Percentiles rank a stretch among this genome's conserved stretches.
Evolutionary conservation across 2,888 invertebrate species (phyloP).

Genomic region (Drosophila cracens): DNA sequence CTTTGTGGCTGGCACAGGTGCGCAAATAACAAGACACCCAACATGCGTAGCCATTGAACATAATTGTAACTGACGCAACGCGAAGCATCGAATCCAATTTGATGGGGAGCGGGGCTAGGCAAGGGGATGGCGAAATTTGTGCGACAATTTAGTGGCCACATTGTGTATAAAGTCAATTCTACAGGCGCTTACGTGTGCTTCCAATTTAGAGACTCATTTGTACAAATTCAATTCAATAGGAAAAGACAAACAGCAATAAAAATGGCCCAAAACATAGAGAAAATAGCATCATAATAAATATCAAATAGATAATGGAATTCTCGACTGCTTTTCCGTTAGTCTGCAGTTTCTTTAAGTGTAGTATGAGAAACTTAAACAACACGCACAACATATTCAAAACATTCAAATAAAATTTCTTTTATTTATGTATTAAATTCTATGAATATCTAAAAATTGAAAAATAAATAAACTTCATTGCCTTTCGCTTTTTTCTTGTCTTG

Average conservation of each 20-base stretch:
- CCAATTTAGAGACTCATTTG: background rate
- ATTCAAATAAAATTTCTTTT: background rate
- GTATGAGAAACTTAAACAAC: too few relatives aligned
- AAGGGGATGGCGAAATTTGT: background rate
- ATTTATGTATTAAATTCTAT: background rate
- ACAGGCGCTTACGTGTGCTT: background rate
- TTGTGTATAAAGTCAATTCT: slow-evolving; percentile 8
- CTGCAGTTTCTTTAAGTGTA: too few relatives aligned
- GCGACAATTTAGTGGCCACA: slow-evolving; percentile 17
- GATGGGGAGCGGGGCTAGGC: accelerated
- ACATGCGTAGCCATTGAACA: slow-evolving; percentile 35
- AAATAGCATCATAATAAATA: background rate
- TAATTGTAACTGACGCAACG: slow-evolving; percentile 40
- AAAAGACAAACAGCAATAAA: background rate
- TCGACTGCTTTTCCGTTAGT: background rate
- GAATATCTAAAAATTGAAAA: background rate
- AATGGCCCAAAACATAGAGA: background rate
- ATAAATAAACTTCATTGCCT: background rate
- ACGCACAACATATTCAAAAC: too few relatives aligned
- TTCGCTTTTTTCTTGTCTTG: background rate
- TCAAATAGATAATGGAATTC: background rate
- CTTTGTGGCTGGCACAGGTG: slow-evolving; percentile 58
- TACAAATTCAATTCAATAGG: background rate
- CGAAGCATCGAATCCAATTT: slow-evolving; percentile 26
- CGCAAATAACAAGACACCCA: slow-evolving; percentile 32